phyloP scores from a whole-genome alignment of 2,888 invertebrate species.

The Caradrina clavipalpis region DNA sequence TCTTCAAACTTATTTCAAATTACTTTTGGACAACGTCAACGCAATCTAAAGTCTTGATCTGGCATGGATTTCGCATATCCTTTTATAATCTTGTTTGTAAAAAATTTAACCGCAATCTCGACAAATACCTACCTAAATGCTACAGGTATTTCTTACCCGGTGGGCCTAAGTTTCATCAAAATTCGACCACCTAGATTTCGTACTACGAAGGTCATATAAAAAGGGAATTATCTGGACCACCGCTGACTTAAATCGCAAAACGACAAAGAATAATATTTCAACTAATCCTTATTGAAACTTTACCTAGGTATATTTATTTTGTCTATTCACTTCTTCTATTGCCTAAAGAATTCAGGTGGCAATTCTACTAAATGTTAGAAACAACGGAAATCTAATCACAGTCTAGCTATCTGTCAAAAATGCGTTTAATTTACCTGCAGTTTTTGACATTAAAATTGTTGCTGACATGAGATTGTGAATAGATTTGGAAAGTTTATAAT shows the following conservation, averaged over 20 bases:
- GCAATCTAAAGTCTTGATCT: constrained; percentile 50
- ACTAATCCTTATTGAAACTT: constrained; percentile 22
- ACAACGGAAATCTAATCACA: no score
- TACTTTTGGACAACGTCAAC: constrained; percentile 40
- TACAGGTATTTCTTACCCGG: constrained; percentile 70
- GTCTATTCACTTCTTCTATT: background rate
- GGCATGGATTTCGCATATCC: constrained; percentile 42
- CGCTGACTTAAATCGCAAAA: constrained; percentile 48
- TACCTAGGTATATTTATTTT: background rate
- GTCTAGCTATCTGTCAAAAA: no score
- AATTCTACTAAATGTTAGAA: no score
- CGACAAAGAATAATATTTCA: constrained; percentile 12
- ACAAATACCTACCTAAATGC: constrained; percentile 66
- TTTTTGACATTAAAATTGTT: no score
- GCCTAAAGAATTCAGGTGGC: background rate
- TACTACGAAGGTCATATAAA: constrained; percentile 66
- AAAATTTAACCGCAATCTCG: constrained; percentile 57
- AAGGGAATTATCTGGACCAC: constrained; percentile 70
- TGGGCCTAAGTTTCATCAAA: constrained; percentile 65
- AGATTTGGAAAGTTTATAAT: no score
- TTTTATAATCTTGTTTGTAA: constrained; percentile 56
- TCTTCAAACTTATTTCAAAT: constrained; percentile 43
- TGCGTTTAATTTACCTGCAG: no score
- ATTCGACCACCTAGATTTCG: constrained; percentile 67
- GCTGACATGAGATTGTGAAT: no score